Evolutionary conservation across 2,888 invertebrate species (phyloP), one percentile per base, ranked within the genome.

Genomic region (Epsilonema sp.): DNA sequence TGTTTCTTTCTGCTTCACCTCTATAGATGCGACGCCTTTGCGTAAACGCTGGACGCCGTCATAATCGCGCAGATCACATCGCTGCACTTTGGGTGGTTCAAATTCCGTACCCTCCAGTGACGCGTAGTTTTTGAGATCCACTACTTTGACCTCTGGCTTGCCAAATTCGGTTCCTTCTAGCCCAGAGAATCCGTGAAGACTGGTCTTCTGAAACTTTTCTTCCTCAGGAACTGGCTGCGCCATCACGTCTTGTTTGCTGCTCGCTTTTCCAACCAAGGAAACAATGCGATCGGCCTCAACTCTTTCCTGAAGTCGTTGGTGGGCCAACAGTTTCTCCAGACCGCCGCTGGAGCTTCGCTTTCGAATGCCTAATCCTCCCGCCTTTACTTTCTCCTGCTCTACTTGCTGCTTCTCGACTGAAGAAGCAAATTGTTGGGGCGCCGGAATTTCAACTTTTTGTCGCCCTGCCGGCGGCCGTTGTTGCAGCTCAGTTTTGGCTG

Each of bases 311-410:
- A 31, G 16, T 8, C 39, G 39, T n/a, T 39, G n/a, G 8, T 39
- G n/a, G 13, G 39, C 39, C 22, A 39, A 11, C 5, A 39, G 39
- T 19, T n/a, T 19, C 39, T 39, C 39, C 8, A 39, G 13, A 20
- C 21, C 39, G 39, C 39, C 22, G 39, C 39, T 39, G 39, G 13
- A 8, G 39, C 39, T 39, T 21, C 39, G n/a, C 22, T 39, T n/a
- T 5, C 39, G 39, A 16, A 31, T 16, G n/a, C n/a, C n/a, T n/a
- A n/a, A n/a, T n/a, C n/a, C n/a, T n/a, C n/a, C n/a, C n/a, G n/a
- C n/a, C n/a, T n/a, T n/a, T n/a, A n/a, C n/a, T n/a, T n/a, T n/a
- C n/a, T n/a, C n/a, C n/a, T n/a, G n/a, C n/a, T n/a, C n/a, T n/a
- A n/a, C n/a, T n/a, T n/a, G n/a, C n/a, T n/a, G n/a, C n/a, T n/a